Conservation (phyloP, 2,797 vertebrate genomes). For the Poecilia picta region DNA sequence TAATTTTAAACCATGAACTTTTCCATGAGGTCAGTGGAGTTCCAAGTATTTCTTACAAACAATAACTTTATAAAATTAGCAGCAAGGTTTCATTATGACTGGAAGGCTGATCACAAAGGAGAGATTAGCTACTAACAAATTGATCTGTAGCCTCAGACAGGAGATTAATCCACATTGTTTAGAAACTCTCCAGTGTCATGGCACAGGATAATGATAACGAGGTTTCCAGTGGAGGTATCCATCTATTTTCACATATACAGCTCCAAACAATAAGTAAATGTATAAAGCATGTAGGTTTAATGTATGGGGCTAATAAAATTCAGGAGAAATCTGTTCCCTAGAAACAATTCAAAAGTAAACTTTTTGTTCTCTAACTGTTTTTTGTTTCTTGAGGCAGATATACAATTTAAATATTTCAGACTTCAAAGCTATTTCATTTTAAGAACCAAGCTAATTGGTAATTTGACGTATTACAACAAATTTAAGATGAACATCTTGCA, state of each 20-base stretch:
- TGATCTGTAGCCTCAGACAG: conserved; percentile 59
- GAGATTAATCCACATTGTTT: conserved; percentile 39
- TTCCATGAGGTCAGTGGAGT: neutral
- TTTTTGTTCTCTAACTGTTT: neutral
- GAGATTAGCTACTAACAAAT: conserved; percentile 58
- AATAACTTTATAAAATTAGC: conserved; percentile 11
- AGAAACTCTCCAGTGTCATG: conserved; percentile 34
- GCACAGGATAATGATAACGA: neutral
- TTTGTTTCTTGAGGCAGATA: neutral
- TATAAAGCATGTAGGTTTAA: neutral
- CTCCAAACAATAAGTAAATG: neutral
- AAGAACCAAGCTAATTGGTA: neutral
- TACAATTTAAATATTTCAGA: neutral
- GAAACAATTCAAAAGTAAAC: conserved; percentile 7
- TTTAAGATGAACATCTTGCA: neutral
- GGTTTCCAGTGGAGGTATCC: neutral
- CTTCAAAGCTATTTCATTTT: neutral
- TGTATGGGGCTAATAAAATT: neutral
- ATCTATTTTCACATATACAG: neutral
- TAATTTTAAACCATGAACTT: neutral
- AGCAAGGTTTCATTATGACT: conserved; percentile 19
- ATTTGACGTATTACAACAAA: neutral
- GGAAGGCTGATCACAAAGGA: conserved; percentile 31
- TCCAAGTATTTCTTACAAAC: neutral
- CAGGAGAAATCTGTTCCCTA: neutral